Percentiles rank a stretch among this genome's conserved stretches.
These are phyloP conservation scores for Molossus alvarezi DNA, from an alignment of 2,797 vertebrate species.

Conservation along the genomic window DNA sequence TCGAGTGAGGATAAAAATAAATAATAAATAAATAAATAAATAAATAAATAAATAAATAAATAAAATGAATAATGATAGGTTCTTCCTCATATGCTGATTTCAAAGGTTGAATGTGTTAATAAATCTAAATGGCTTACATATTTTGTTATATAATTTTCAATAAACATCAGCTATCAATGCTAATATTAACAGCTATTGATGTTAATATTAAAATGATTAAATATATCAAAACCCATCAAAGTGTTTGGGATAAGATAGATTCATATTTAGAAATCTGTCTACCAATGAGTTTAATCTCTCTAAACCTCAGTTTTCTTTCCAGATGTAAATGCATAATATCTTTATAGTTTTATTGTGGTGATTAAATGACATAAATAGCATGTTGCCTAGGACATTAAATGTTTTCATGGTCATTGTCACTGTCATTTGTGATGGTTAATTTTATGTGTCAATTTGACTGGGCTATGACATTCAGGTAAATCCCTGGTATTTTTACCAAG, in stretches of 20 bases:
- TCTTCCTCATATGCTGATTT: not conserved
- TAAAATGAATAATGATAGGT: not conserved
- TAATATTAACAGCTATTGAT: not conserved
- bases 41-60: not conserved
- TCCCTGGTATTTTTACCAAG: not conserved
- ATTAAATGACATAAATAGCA: not conserved
- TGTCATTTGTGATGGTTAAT: conserved; percentile 29
- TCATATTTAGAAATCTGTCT: not conserved
- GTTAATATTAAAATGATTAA: not conserved
- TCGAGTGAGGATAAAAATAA: too few species aligned
- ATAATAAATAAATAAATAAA: not conserved
- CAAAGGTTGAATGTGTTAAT: not conserved
- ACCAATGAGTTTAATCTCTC: not conserved
- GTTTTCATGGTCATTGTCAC: not conserved
- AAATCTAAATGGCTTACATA: not conserved
- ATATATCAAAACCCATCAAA: not conserved
- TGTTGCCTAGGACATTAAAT: not conserved
- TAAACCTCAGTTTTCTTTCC: conserved; percentile 1
- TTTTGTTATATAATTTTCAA: not conserved
- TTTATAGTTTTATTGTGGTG: not conserved
- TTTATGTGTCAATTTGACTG: not conserved
- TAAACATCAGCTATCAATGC: not conserved
- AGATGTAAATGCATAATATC: not conserved
- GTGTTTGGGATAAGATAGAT: not conserved
- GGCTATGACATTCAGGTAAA: not conserved